These are phyloP conservation scores for Symphodus melops DNA, from an alignment of 2,113 vertebrate genomes.

Conservation along the genomic window DNA sequence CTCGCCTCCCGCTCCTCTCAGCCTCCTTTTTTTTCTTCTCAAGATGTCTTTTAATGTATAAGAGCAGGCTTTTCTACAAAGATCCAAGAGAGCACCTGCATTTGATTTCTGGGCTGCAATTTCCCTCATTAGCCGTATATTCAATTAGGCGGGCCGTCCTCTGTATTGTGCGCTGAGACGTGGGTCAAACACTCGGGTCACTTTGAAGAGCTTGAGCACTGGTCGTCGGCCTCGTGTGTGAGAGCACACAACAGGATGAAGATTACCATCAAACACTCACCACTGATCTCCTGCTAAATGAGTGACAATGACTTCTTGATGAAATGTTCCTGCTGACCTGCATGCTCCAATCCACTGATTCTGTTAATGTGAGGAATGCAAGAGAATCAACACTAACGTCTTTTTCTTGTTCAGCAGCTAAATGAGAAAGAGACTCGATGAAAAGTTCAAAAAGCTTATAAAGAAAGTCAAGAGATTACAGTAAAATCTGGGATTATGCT, in stretches of 20 bases:
- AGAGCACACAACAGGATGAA: slow-evolving; percentile 40
- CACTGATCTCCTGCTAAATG: slow-evolving; percentile 50
- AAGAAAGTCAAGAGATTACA: no score
- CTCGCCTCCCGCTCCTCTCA: slow-evolving; percentile 17
- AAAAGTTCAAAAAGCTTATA: no score
- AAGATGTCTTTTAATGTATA: slow-evolving; percentile 62
- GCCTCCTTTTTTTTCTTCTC: slow-evolving; percentile 1
- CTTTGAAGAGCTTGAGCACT: slow-evolving; percentile 58
- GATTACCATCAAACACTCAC: slow-evolving; percentile 68
- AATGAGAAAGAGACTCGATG: background rate
- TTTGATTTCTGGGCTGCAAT: slow-evolving; percentile 64
- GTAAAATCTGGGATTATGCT: no score
- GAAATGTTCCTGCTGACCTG: slow-evolving; percentile 37
- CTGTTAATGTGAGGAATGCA: background rate
- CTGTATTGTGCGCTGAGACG: slow-evolving; percentile 52
- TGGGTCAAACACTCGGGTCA: slow-evolving; percentile 64
- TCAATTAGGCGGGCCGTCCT: slow-evolving; percentile 58
- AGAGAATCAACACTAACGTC: background rate
- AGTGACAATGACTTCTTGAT: slow-evolving; percentile 53
- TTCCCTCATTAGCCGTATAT: slow-evolving; percentile 69
- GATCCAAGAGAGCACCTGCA: slow-evolving; percentile 65
- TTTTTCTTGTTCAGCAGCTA: slow-evolving; percentile 22
- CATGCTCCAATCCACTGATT: background rate
- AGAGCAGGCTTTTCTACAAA: slow-evolving; percentile 52
- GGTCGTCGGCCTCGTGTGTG: slow-evolving; percentile 40